Conservation (phyloP, 2,888 invertebrate species). For the Chrysopilus asiliformis region DNA sequence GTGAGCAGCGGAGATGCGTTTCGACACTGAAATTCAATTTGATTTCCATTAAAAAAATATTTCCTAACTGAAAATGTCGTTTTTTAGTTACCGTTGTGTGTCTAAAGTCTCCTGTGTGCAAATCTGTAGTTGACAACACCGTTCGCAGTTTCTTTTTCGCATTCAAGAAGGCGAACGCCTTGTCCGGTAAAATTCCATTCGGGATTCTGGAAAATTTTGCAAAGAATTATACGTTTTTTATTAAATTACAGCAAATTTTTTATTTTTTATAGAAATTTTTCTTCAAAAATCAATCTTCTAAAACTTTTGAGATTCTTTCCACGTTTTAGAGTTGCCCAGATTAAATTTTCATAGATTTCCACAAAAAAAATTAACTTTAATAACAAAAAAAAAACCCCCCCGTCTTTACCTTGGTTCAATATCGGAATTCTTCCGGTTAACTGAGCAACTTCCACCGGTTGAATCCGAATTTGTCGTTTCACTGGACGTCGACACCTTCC, state of each 20-base stretch:
- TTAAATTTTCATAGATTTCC: background rate
- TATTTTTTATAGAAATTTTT: too few species aligned
- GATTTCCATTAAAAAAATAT: background rate
- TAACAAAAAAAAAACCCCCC: background rate
- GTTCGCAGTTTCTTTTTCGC: constrained; percentile 75
- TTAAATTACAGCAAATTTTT: too few species aligned
- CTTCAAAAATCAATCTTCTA: too few species aligned
- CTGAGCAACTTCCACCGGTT: constrained; percentile 26
- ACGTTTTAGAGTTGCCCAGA: too few species aligned
- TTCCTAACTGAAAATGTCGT: too few species aligned
- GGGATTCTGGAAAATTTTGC: constrained; percentile 18
- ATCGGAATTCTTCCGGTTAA: constrained; percentile 23
- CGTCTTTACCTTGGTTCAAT: constrained; percentile 34
- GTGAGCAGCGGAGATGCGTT: constrained; percentile 43
- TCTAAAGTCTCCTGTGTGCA: constrained; percentile 51
- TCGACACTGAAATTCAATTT: constrained; percentile 22
- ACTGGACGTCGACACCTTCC: constrained; percentile 44
- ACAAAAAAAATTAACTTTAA: background rate
- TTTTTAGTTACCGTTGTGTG: constrained; percentile 42
- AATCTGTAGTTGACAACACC: constrained; percentile 79
- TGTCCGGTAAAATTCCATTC: constrained; percentile 21
- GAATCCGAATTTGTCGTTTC: constrained; percentile 38
- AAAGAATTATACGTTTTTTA: constrained; percentile 4
- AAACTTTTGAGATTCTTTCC: too few species aligned
- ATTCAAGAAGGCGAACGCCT: constrained; percentile 26